A percentile compares a stretch with the other conserved stretches of the same genome.
Conservation (phyloP, 2,113 vertebrate species). For the Varanus salvator region DNA sequence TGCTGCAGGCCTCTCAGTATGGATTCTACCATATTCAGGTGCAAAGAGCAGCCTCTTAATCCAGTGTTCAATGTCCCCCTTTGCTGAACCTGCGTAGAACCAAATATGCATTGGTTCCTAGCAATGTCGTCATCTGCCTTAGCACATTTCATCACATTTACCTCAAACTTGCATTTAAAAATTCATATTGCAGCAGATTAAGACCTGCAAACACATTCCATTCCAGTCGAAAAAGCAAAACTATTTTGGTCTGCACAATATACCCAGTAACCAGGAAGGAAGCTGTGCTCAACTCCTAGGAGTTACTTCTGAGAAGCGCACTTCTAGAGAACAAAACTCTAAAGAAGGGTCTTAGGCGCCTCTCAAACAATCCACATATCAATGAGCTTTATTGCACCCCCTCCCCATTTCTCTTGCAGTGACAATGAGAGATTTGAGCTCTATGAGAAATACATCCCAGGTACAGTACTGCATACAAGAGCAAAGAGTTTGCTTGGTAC, state of each 20-base stretch:
- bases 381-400: not conserved
- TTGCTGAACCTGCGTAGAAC: too few relatives aligned
- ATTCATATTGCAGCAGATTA: not conserved
- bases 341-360: not conserved
- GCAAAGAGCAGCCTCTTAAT: too few relatives aligned
- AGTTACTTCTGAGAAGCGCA: not conserved
- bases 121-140: not conserved
- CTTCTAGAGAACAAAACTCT: too few relatives aligned
- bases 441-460: slow-evolving; percentile 27
- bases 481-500: not conserved
- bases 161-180: not conserved
- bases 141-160: not conserved
- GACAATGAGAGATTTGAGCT: not conserved
- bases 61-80: too few relatives aligned
- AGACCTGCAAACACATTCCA: too few relatives aligned
- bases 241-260: not conserved
- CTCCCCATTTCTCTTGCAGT: slow-evolving; percentile 8
- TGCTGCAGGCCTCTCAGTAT: too few relatives aligned
- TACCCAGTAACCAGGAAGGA: not conserved
- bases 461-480: not conserved
- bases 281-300: not conserved
- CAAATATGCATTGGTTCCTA: too few relatives aligned
- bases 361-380: not conserved
- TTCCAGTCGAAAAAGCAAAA: not conserved
- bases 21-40: too few relatives aligned